These are phyloP conservation scores for Malurus elegans DNA, from an alignment of 2,113 vertebrate species.

Conservation along the genomic window DNA sequence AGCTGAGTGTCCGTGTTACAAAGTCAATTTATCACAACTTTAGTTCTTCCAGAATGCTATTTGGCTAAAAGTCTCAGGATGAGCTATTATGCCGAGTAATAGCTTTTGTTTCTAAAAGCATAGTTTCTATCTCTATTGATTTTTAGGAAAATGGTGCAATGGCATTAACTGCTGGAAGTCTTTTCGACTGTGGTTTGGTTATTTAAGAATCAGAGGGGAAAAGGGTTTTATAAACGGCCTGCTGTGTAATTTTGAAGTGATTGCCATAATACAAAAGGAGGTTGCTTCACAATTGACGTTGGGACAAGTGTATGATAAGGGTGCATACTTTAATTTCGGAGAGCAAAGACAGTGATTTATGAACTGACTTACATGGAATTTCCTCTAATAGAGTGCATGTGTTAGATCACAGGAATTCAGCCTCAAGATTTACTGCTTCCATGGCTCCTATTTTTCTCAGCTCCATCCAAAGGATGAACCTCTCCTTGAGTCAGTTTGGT, in stretches of 20 bases:
- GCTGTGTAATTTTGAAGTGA: background rate
- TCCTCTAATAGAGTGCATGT: background rate
- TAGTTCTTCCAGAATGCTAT: background rate
- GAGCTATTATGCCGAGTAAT: background rate
- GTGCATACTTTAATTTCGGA: background rate
- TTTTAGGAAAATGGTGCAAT: background rate
- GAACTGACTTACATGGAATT: background rate
- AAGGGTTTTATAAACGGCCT: background rate
- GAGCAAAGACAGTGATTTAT: background rate
- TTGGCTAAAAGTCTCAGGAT: background rate
- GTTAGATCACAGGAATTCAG: background rate
- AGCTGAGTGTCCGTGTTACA: background rate
- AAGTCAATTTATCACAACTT: background rate
- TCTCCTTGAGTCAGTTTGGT: background rate
- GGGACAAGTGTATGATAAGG: background rate
- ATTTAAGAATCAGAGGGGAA: background rate
- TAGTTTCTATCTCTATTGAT: background rate
- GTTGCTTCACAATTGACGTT: background rate
- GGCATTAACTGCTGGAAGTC: background rate
- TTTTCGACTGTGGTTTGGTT: background rate
- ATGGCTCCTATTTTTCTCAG: background rate
- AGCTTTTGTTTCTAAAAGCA: background rate
- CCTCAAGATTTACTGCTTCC: background rate
- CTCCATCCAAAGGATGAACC: background rate
- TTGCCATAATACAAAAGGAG: background rate